Base-by-base conservation (phyloP, 2,888 invertebrate genomes). In the Pseudanteris insignis region DNA sequence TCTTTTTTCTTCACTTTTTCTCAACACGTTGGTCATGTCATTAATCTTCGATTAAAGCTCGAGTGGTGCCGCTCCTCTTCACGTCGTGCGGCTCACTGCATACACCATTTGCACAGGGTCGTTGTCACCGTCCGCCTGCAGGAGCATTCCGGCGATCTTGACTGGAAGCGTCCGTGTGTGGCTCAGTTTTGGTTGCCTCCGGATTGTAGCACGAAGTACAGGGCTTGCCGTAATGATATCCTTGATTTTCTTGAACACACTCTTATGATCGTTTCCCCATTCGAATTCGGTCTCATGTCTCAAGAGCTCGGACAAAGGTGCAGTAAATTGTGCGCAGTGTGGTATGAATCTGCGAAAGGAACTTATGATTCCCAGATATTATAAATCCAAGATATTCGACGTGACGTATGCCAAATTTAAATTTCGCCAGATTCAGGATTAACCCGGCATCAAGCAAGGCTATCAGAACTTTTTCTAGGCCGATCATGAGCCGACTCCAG, bases 311-410 rank as follows among this genome's bases (percentile, higher is more conserved):
- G 36, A 24, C 1, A 36, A 2, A 1, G 33, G 33, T n/a, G n/a
- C n/a, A 5, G 33, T 12, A 9, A 34, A 6, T 15, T n/a, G 1
- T 5, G 33, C 9, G 33, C 13, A 34, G 7, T 15, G n/a, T 9
- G 33, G 33, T 26, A 26, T 9, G 9, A 26, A 26, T n/a, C 26
- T 4, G 2, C 26, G 4, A 26, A 26, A 26, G 55, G 28, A 69
- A 50, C 25, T 21, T 5, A 21, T 21, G 12, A 43, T 12, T 5
- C 43, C 32, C 5, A 43, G 12, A 11, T 30, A 43, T 9, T 21
- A 30, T 10, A 18, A 32, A 47, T 1, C 41, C 57, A 11, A 50
- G 15, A 33, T 30, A 58, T n/a, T 48, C 38, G 7, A 58, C 29
- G 2, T 32, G 18, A 1, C 15, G 6, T 28, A 50, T 30, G 3